Evolutionary conservation across 2,797 vertebrate species (phyloP).

Genomic region (Hemitrygon akajei): DNA sequence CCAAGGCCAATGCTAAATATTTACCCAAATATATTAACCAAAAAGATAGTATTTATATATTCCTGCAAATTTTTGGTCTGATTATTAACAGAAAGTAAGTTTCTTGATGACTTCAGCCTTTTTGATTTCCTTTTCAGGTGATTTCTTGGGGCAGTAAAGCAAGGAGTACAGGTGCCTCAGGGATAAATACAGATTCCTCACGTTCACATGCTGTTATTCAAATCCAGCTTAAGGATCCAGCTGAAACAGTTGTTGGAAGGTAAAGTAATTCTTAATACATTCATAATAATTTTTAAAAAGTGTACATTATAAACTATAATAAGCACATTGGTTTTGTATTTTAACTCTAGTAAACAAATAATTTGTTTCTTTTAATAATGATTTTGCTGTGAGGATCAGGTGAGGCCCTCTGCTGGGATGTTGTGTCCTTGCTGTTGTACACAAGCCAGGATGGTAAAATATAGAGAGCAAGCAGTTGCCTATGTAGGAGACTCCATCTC

Average conservation of each 20-base stretch:
- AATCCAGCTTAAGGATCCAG: slow-evolving; percentile 71
- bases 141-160: slow-evolving; percentile 73
- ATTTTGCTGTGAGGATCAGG: too few relatives aligned
- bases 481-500: too few relatives aligned
- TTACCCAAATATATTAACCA: background rate
- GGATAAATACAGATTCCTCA: slow-evolving; percentile 78
- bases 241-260: slow-evolving; percentile 70
- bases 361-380: background rate
- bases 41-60: background rate
- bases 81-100: background rate
- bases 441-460: too few relatives aligned
- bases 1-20: background rate
- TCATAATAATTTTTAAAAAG: background rate
- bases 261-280: slow-evolving; percentile 45
- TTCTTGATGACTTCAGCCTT: background rate
- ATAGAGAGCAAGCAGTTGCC: too few relatives aligned
- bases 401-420: too few relatives aligned
- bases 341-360: background rate
- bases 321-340: background rate
- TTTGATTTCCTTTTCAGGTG: slow-evolving; percentile 53
- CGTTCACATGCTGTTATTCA: slow-evolving; percentile 87
- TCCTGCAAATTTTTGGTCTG: background rate
- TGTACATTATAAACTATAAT: too few relatives aligned
- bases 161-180: slow-evolving; percentile 75
- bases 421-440: too few relatives aligned